phyloP scores from a whole-genome alignment of 2,888 invertebrate species.

The Xanthorhoe designata region DNA sequence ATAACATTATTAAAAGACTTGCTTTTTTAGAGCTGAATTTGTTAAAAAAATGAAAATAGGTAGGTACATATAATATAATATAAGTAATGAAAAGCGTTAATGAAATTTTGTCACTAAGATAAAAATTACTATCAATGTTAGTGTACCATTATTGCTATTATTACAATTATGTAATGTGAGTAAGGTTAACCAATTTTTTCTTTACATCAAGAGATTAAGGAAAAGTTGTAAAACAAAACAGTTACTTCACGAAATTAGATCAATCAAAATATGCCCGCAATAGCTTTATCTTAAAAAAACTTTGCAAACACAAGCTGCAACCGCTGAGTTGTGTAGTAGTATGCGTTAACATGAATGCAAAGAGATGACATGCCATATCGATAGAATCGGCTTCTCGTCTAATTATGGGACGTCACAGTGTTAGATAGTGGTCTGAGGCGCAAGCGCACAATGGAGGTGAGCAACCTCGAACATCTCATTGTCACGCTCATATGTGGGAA shows the following conservation, averaged over 20 bases:
- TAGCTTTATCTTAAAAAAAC: background rate
- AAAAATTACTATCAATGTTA: too few relatives aligned
- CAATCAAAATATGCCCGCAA: too few relatives aligned
- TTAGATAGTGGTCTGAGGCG: slow-evolving; percentile 58
- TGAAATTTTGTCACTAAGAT: too few relatives aligned
- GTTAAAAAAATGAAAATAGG: too few relatives aligned
- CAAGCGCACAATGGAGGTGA: slow-evolving; percentile 67
- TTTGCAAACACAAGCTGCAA: background rate
- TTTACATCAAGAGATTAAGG: too few relatives aligned
- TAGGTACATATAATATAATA: too few relatives aligned
- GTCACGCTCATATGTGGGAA: slow-evolving; percentile 73
- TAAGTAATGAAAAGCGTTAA: too few relatives aligned
- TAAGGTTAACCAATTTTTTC: too few relatives aligned
- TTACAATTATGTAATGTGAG: too few relatives aligned
- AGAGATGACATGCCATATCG: slow-evolving; percentile 47
- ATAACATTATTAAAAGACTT: background rate
- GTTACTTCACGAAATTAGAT: too few relatives aligned
- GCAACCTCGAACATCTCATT: slow-evolving; percentile 77
- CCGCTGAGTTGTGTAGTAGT: slow-evolving; percentile 13
- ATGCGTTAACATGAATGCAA: slow-evolving; percentile 41
- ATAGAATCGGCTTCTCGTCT: slow-evolving; percentile 61
- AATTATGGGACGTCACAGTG: slow-evolving; percentile 75
- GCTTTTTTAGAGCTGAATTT: background rate
- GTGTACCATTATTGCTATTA: too few relatives aligned
- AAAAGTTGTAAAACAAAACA: too few relatives aligned